Evolutionary conservation across 1,140 invertebrate species (phyloP).

Genomic region (Nixonia krombeini): DNA sequence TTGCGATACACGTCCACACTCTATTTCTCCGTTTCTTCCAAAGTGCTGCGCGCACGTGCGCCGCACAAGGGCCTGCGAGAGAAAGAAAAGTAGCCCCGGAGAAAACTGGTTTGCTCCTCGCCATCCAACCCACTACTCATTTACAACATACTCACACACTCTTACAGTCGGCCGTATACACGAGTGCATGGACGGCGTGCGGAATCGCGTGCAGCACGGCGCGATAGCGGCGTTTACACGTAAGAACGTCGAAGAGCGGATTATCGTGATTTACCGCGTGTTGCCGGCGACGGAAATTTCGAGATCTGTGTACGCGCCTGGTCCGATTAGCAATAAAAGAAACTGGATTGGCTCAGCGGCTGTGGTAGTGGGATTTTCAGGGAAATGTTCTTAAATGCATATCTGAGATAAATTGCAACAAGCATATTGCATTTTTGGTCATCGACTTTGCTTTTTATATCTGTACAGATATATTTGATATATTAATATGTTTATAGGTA

Average conservation of each 20-base stretch:
- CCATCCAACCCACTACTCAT: slow-evolving; percentile 20
- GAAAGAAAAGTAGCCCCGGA: slow-evolving; percentile 47
- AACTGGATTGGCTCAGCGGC: no score
- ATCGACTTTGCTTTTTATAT: no score
- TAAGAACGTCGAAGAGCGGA: slow-evolving; percentile 25
- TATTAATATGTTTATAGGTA: no score
- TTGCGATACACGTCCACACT: slow-evolving; percentile 8
- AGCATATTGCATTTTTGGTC: no score
- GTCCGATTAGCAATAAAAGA: no score
- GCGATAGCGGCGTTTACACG: slow-evolving; percentile 30
- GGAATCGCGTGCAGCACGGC: not conserved
- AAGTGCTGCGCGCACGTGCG: slow-evolving; percentile 59
- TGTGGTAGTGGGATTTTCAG: no score
- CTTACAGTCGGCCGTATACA: slow-evolving; percentile 6
- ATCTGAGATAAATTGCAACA: no score
- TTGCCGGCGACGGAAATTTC: slow-evolving; percentile 20
- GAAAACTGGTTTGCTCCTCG: slow-evolving; percentile 53
- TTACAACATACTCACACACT: slow-evolving; percentile 34
- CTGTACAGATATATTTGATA: no score
- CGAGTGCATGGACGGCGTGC: slow-evolving; percentile 8
- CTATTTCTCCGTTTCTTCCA: slow-evolving; percentile 35
- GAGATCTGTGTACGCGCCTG: slow-evolving; percentile 4
- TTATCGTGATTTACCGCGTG: slow-evolving; percentile 43
- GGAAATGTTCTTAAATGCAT: no score
- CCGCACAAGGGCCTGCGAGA: slow-evolving; percentile 35